Evolutionary conservation across 92 coral and sea anemone genomes (phyloP).

Genomic region (Virgularia gustaviana): DNA sequence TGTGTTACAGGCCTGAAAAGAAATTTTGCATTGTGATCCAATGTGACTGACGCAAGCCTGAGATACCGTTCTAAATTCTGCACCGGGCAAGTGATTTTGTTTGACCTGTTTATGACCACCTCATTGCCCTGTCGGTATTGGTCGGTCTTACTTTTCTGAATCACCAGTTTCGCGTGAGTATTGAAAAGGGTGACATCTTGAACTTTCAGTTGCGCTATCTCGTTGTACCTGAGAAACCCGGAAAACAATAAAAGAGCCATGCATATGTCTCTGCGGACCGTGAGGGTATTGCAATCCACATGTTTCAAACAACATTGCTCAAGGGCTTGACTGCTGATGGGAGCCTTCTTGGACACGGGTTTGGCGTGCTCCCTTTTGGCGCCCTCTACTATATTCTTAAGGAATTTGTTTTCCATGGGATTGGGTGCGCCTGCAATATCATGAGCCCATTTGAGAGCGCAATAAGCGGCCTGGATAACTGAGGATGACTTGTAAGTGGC

Average conservation of each 20-base stretch:
- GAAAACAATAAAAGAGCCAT: constrained; percentile 49
- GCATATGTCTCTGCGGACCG: constrained; percentile 38
- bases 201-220: constrained; percentile 44
- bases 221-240: constrained; percentile 50
- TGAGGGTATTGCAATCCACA: constrained; percentile 6
- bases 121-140: constrained; percentile 51
- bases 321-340: constrained; percentile 38
- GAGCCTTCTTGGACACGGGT: constrained; percentile 41
- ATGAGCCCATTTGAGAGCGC: constrained; percentile 45
- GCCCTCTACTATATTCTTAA: constrained; percentile 43
- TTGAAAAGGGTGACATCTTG: constrained; percentile 36
- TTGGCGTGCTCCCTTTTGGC: constrained; percentile 50
- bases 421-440: constrained; percentile 35
- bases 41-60: constrained; percentile 25
- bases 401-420: constrained; percentile 38
- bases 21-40: constrained; percentile 12
- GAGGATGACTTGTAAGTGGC: constrained; percentile 30
- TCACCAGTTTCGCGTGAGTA: constrained; percentile 28
- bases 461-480: constrained; percentile 27
- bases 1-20: constrained; percentile 48
- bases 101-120: constrained; percentile 37
- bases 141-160: constrained; percentile 52
- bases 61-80: constrained; percentile 47
- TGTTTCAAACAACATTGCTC: constrained; percentile 35
- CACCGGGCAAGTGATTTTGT: constrained; percentile 56